Base-by-base conservation (phyloP, 2,113 vertebrate genomes). In the Potamarius usumacintae region DNA sequence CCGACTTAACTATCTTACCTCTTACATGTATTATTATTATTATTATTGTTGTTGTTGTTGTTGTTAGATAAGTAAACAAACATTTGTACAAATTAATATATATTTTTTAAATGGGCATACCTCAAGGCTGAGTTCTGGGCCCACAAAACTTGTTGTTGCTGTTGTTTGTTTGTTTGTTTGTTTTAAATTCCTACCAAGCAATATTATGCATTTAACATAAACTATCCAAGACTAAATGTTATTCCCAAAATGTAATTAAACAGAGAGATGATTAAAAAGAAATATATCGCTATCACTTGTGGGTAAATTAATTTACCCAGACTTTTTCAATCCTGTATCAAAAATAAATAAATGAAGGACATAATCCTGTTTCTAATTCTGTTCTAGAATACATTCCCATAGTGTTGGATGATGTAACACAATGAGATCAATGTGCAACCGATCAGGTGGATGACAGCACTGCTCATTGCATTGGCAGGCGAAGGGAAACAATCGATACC, bases 341-440 rank as follows among this genome's bases (percentile, higher is more conserved):
- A 50, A 53, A 52, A 52, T 15, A 27, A 79, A 55, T 55, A 48
- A 50, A 20, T 11, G 4, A 76, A 50, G 20, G 18, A 42, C 15
- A 52, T 10, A 50, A 52, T 22, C 20, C 17, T 17, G 25, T 79
- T 79, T 12, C n/a, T 57, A 57, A 18, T 55, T 30, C 17, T 15
- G 5, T 27, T 18, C n/a, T 58, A 30, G 2, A 55, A 78, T 15
- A n/a, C 11, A 53, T n/a, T 20, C n/a, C 30, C 7, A 18, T 20
- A 7, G 14, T 17, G 30, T 17, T 34, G 53, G 55, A 57, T 84
- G 82, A 84, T 53, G 48, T 55, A 84, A 84, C 69, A 58, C 52
- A 42, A 55, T 6, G 17, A 17, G 82, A 71, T 84, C 83, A 42
- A 84, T 84, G 52, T 7, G 52, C 83, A 72, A 67, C 83, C 67